A percentile compares a stretch with the other conserved stretches of the same genome.
These are phyloP conservation scores for Anarhynchus alexandrinus DNA, from an alignment of 2,113 vertebrate species.

Conservation along the genomic window DNA sequence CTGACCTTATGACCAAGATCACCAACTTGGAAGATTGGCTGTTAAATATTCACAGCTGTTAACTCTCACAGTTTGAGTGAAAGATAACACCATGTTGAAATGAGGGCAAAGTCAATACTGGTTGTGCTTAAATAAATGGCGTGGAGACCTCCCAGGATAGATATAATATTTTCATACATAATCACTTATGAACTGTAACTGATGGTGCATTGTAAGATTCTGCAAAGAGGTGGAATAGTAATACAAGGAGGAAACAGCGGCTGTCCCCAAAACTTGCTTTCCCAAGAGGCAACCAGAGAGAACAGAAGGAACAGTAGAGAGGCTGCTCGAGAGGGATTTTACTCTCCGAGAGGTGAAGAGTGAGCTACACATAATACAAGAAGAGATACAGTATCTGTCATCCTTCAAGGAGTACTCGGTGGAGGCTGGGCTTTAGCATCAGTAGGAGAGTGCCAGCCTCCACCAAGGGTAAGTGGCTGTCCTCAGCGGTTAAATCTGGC, in stretches of 20 bases:
- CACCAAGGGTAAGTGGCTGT: accelerated
- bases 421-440: neutral
- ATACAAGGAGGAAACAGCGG: neutral
- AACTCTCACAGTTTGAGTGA: conserved; percentile 18
- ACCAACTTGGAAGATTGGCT: conserved; percentile 56
- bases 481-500: neutral
- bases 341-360: neutral
- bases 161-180: neutral
- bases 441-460: neutral
- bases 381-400: neutral
- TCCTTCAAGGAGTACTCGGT: neutral
- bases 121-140: neutral
- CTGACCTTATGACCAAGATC: conserved; percentile 49
- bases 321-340: neutral
- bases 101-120: neutral
- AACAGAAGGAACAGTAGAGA: neutral
- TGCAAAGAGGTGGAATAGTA: neutral
- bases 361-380: neutral
- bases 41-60: conserved; percentile 49
- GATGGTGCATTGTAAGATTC: neutral
- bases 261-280: neutral
- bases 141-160: neutral
- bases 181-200: neutral
- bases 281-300: neutral
- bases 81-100: neutral